These are phyloP conservation scores for Tympanuchus pallidicinctus DNA, from an alignment of 2,113 vertebrate species.

Conservation along the genomic window DNA sequence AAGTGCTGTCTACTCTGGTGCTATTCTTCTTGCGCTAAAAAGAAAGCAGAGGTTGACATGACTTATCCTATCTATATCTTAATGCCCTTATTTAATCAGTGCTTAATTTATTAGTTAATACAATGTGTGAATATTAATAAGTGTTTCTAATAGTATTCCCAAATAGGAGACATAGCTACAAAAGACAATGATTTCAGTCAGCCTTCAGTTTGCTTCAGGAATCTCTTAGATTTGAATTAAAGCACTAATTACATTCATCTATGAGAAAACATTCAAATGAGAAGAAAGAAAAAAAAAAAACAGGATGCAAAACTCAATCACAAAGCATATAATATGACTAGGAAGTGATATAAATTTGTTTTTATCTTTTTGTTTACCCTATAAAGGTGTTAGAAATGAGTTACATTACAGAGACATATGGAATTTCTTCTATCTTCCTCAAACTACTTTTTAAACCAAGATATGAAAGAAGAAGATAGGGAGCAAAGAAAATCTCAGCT, in stretches of 20 bases:
- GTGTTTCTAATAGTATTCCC: neutral
- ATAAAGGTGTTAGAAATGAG: neutral
- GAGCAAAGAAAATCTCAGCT: neutral
- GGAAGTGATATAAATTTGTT: neutral
- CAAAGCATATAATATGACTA: neutral
- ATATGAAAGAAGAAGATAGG: neutral
- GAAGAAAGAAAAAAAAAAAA: neutral
- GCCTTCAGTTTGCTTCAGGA: neutral
- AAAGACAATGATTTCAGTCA: neutral
- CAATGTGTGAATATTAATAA: neutral
- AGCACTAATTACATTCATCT: neutral
- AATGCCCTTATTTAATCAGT: neutral
- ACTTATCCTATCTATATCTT: neutral
- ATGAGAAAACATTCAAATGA: neutral
- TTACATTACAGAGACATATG: neutral
- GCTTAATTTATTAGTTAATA: neutral
- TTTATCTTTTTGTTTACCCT: neutral
- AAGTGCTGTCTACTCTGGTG: neutral
- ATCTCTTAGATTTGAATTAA: neutral
- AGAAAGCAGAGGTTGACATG: neutral
- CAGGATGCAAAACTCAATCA: neutral
- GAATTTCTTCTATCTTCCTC: neutral
- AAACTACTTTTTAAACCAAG: neutral
- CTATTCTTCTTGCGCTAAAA: neutral
- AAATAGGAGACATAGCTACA: rapidly evolving